These are phyloP conservation scores for Drosophila quadrilineata DNA, from an alignment of 1,140 invertebrate species.

Conservation along the genomic window DNA sequence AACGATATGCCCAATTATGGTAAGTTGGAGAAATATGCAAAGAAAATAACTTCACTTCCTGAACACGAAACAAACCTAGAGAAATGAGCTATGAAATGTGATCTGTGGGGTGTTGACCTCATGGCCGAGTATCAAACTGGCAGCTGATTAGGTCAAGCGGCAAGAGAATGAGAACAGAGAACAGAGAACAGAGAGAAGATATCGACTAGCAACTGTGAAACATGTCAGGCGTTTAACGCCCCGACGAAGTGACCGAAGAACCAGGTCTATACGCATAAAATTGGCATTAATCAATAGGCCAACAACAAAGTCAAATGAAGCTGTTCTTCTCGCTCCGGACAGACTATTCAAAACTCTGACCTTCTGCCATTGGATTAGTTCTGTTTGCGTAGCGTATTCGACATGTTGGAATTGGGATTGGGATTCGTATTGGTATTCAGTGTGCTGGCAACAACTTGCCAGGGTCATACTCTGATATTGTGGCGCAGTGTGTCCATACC, in stretches of 20 bases:
- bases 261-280: conserved; percentile 58
- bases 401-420: conserved; percentile 5
- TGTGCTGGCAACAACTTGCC: neutral
- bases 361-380: conserved; percentile 35
- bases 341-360: conserved; percentile 18
- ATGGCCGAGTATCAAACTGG: conserved; percentile 14
- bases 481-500: conserved; percentile 62
- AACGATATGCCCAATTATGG: no score
- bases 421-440: neutral
- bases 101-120: conserved; percentile 40
- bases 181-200: neutral
- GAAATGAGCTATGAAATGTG: conserved; percentile 2
- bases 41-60: no score
- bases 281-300: conserved; percentile 53
- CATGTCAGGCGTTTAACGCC: conserved; percentile 31
- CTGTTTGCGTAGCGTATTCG: conserved; percentile 25
- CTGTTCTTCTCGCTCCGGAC: no score
- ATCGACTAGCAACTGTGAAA: conserved; percentile 9
- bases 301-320: neutral
- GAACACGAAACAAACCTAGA: neutral
- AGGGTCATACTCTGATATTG: conserved; percentile 10
- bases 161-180: neutral
- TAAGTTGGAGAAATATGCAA: no score
- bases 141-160: conserved; percentile 1
- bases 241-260: conserved; percentile 9